Evolutionary conservation across 1,140 invertebrate species (phyloP).

Genomic region (Lepidurus packardi): DNA sequence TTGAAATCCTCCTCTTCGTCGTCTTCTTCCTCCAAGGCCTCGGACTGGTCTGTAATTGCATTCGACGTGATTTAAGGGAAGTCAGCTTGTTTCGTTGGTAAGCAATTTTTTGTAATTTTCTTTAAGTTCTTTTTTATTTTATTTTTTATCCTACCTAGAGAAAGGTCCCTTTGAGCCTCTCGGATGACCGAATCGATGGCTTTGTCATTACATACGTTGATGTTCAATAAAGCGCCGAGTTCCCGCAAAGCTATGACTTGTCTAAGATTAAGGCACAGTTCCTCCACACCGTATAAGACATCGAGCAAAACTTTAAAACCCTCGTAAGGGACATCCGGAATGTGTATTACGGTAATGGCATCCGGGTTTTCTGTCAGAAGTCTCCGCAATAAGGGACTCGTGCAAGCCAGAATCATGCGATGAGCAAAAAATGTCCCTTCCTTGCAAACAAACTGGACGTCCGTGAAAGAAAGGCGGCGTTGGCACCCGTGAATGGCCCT

Average conservation of each 20-base stretch:
- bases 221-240: constrained; percentile 30
- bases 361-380: constrained; percentile 31
- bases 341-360: constrained; percentile 32
- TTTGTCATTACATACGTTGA: constrained; percentile 32
- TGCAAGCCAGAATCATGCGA: constrained; percentile 29
- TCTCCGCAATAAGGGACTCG: constrained; percentile 30
- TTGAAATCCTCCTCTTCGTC: background rate
- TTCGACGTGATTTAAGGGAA: background rate
- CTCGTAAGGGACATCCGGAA: constrained; percentile 33
- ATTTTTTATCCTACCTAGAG: background rate
- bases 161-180: constrained; percentile 17
- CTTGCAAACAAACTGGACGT: constrained; percentile 32
- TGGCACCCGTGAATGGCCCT: constrained; percentile 32
- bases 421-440: constrained; percentile 32
- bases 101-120: background rate
- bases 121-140: background rate
- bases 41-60: background rate
- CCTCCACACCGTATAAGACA: constrained; percentile 31
- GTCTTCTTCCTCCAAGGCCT: background rate
- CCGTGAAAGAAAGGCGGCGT: constrained; percentile 31
- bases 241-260: constrained; percentile 33
- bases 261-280: constrained; percentile 28
- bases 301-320: constrained; percentile 27
- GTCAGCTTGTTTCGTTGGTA: background rate
- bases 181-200: constrained; percentile 32